Base-by-base conservation (phyloP, 1,140 invertebrate genomes). In the Cheumatopsyche charites region DNA sequence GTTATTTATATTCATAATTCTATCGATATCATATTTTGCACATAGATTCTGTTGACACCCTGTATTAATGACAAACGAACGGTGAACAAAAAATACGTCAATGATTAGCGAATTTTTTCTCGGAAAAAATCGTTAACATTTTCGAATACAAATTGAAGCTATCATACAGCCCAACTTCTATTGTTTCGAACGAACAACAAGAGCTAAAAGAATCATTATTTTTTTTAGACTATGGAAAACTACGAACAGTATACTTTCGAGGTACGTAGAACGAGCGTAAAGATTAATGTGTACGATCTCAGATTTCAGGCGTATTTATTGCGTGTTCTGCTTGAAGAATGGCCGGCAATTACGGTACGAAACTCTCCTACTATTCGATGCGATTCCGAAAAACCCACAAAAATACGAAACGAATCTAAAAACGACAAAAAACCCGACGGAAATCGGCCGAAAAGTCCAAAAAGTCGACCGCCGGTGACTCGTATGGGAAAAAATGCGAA, bases 281-380 rank as follows among this genome's bases (percentile, higher is more conserved):
- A 55, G 66, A 68, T 68, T 26, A 47, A 58, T 58, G 55, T 66
- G n/a, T 47, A 66, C 66, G 45, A 47, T 43, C 23, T 68, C 45
- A 55, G 66, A 68, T 68, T 67, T 68, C 66, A 45, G 47, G 47
- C 23, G 66, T 68, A 68, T 68, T 68, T 68, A 68, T 68, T 68
- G 66, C 66, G 66, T 68, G 66, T 68, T 68, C 55, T 21, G 15
- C 66, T 58, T 68, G 66, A 68, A 68, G 66, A 68, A 68, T 68
- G 66, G 66, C 55, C 25, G 66, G 66, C 66, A 68, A 68, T 68
- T 68, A 68, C 66, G 66, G 49, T 17, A 45, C 29, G 29, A 36
- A 21, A 68, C 49, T 52, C 66, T 68, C 43, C 66, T 52, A 45
- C 49, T 45, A 45, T 52, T 45, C 66, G 26, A 68, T 68, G 55